Conservation (phyloP, 35 echinoderm and acorn worm genomes). For the Apostichopus japonicus region DNA sequence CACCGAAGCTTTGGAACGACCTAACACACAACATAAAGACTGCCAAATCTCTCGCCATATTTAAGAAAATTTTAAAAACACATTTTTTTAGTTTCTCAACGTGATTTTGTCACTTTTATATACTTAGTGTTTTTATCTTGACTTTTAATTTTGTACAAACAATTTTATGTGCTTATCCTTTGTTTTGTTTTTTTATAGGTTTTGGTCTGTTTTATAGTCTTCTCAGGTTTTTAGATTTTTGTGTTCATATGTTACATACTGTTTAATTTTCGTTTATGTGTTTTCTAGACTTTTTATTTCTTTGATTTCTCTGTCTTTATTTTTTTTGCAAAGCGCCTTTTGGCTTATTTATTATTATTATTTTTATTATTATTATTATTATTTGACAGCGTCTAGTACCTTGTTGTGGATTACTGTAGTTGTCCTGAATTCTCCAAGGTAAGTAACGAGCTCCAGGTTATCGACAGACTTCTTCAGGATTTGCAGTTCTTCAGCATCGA, state of each 20-base stretch:
- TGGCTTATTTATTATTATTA: not conserved
- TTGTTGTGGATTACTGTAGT: constrained; percentile 79
- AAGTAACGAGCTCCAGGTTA: constrained; percentile 59
- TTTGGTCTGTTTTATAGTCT: not conserved
- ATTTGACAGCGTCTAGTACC: constrained; percentile 51
- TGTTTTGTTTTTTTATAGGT: too few relatives aligned
- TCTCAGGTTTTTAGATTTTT: not conserved
- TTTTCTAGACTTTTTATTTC: too few relatives aligned
- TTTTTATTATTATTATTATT: not conserved
- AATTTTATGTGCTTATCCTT: too few relatives aligned
- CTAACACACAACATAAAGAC: too few relatives aligned
- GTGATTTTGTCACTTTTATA: too few relatives aligned
- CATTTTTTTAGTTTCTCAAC: not conserved
- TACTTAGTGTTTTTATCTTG: too few relatives aligned
- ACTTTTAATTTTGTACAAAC: too few relatives aligned
- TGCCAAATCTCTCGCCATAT: too few relatives aligned
- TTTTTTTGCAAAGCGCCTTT: not conserved
- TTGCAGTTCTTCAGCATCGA: constrained; percentile 42
- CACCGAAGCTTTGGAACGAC: too few relatives aligned
- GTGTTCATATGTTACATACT: too few relatives aligned
- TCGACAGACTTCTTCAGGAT: constrained; percentile 39
- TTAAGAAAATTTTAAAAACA: not conserved
- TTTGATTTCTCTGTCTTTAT: not conserved
- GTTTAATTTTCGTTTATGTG: too few relatives aligned
- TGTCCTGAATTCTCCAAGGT: constrained; percentile 60